Conservation (phyloP, 1,140 invertebrate species). For the Dendrolimus kikuchii region DNA sequence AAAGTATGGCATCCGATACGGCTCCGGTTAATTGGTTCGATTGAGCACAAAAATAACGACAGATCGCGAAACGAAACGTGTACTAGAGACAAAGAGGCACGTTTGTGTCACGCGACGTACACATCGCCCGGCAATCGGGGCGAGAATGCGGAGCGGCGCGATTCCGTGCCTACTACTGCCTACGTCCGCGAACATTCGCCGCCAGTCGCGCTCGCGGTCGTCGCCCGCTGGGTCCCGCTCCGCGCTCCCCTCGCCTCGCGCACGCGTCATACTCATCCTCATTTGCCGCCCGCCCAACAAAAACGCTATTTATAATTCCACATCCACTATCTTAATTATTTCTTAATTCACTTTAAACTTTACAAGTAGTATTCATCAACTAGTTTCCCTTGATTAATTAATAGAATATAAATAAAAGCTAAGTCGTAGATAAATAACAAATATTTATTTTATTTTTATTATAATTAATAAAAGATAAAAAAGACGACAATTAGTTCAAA, state of each 20-base stretch:
- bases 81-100: constrained; percentile 33
- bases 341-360: neutral
- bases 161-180: constrained; percentile 1
- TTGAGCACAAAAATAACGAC: constrained; percentile 49
- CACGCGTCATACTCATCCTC: constrained; percentile 27
- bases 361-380: too few species aligned
- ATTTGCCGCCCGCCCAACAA: constrained; percentile 51
- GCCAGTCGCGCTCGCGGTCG: constrained; percentile 12
- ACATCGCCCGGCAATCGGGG: constrained; percentile 30
- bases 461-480: too few species aligned
- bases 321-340: constrained; percentile 43
- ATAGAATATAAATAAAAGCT: too few species aligned
- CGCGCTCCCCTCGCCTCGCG: constrained; percentile 46
- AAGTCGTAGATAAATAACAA: too few species aligned
- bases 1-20: constrained; percentile 27
- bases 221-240: constrained; percentile 43
- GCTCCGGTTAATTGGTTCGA: constrained; percentile 19
- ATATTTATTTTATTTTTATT: too few species aligned
- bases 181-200: too few species aligned
- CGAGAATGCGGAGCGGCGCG: constrained; percentile 40
- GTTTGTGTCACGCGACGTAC: constrained; percentile 19
- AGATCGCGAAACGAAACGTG: constrained; percentile 32
- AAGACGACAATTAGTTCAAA: too few species aligned
- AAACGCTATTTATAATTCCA: too few species aligned
- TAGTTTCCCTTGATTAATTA: too few species aligned